phyloP scores from a whole-genome alignment of 1,140 invertebrate species.

The Drosophila neocordata region DNA sequence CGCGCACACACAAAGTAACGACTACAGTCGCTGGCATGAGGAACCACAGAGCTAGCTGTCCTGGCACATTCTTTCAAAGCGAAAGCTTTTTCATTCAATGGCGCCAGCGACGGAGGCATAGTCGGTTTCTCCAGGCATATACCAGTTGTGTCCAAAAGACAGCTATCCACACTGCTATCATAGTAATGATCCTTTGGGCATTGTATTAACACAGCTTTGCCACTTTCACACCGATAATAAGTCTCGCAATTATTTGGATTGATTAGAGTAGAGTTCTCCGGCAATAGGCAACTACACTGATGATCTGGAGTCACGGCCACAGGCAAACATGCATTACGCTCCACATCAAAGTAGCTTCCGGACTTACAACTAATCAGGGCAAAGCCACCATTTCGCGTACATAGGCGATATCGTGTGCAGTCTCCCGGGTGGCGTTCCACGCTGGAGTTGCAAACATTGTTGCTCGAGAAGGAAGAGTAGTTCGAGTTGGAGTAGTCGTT shows the following conservation, averaged over 20 bases:
- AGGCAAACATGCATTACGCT: constrained; percentile 38
- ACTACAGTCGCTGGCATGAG: constrained; percentile 44
- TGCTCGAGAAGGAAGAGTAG: neutral
- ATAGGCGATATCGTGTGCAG: constrained; percentile 40
- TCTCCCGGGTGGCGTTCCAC: constrained; percentile 40
- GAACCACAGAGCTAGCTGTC: constrained; percentile 33
- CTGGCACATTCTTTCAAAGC: constrained; percentile 40
- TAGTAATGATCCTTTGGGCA: constrained; percentile 56
- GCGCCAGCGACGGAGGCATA: constrained; percentile 3
- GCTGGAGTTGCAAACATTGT: neutral
- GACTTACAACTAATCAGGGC: constrained; percentile 33
- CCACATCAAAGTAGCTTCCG: constrained; percentile 44
- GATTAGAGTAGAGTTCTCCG: constrained; percentile 44
- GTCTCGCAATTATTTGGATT: constrained; percentile 61
- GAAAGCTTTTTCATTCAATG: neutral
- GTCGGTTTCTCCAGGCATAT: constrained; percentile 48
- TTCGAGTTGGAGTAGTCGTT: neutral
- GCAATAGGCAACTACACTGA: constrained; percentile 66
- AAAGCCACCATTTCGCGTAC: constrained; percentile 28
- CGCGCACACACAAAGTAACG: constrained; percentile 42
- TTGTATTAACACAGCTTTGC: constrained; percentile 41
- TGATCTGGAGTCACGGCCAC: constrained; percentile 39
- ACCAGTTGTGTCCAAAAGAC: constrained; percentile 48
- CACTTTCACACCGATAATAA: constrained; percentile 50
- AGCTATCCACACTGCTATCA: constrained; percentile 24